phyloP scores from a whole-genome alignment of 2,113 vertebrate species.

The Psilopsiagon aymara region DNA sequence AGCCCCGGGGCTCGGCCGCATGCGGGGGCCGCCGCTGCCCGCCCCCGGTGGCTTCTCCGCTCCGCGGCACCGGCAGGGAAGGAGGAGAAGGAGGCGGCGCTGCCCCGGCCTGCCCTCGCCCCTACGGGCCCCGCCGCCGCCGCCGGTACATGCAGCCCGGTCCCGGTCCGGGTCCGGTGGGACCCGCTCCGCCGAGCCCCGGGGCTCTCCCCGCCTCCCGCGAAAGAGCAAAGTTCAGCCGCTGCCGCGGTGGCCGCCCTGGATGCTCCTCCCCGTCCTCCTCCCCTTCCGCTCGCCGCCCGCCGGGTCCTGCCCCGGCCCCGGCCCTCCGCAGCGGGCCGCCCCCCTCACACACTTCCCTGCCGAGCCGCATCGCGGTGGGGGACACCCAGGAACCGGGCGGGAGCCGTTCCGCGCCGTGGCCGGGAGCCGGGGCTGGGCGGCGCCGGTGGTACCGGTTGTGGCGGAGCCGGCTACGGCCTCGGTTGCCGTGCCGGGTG shows the following conservation, averaged over 20 bases:
- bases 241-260: slow-evolving; percentile 25
- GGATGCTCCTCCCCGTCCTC: too few species aligned
- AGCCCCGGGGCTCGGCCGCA: too few species aligned
- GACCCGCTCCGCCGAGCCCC: neutral
- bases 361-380: neutral
- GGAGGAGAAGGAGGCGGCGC: neutral
- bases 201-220: neutral
- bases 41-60: neutral
- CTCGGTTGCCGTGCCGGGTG: neutral
- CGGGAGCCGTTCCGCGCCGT: neutral
- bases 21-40: neutral
- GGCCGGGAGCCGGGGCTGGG: neutral
- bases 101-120: neutral
- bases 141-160: neutral
- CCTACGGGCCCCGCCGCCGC: neutral
- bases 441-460: neutral
- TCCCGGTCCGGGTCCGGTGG: neutral
- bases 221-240: slow-evolving; percentile 27
- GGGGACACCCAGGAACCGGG: neutral
- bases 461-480: neutral
- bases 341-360: neutral
- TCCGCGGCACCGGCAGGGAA: neutral
- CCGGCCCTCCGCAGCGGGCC: neutral
- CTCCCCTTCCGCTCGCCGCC: too few species aligned
- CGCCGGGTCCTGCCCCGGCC: too few species aligned